Evolutionary conservation across 2,888 invertebrate genomes (phyloP), one percentile per base, ranked within the genome.

Genomic region (Troglohyphantes excavatus): DNA sequence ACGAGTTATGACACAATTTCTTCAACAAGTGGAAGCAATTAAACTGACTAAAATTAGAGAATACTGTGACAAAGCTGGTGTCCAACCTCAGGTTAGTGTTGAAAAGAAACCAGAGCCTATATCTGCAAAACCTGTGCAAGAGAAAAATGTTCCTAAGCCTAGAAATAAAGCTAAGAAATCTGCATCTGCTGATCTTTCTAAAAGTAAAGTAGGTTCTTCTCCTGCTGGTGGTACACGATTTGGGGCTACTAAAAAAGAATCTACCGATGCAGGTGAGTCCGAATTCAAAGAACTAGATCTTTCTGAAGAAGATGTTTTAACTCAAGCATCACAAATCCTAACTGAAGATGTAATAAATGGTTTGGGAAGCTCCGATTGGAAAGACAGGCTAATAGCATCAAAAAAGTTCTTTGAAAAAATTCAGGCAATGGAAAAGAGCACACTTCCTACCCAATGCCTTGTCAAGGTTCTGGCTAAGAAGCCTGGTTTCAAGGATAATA

Each of bases 31-130:
- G 0, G 99, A 99, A 93, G 95, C 95, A 63, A 94, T 98, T 39
- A 99, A 99, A 94, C 96, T 98, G 95, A 95, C 96, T 68, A 99
- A 98, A 94, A 94, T 99, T 70, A 98, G 97, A 93, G 99, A 99
- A 93, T 97, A 95, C 92, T 96, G 96, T 92, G 98, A 99, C 76
- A 98, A 98, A 94, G 98, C 98, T 46, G 97, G 79, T n/a, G 81
- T 79, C 53, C 82, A 91, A 63, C 70, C 88, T 23, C 72, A 83
- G n/a, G 53, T 76, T 17, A 68, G 33, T n/a, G 53, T 29, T 43
- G 81, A 68, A 39, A 88, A 67, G 39, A 90, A 90, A 26, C 76
- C 90, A 9, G 75, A 53, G 9, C 72, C 91, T 67, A 88, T 84
- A 3, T 76, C 91, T 26, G 75, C 67, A 39, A 84, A 85, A 46